A percentile compares a stretch with the other conserved stretches of the same genome.
phyloP scores from a whole-genome alignment of 2,113 vertebrate species.

The Cryptotis parvus region DNA sequence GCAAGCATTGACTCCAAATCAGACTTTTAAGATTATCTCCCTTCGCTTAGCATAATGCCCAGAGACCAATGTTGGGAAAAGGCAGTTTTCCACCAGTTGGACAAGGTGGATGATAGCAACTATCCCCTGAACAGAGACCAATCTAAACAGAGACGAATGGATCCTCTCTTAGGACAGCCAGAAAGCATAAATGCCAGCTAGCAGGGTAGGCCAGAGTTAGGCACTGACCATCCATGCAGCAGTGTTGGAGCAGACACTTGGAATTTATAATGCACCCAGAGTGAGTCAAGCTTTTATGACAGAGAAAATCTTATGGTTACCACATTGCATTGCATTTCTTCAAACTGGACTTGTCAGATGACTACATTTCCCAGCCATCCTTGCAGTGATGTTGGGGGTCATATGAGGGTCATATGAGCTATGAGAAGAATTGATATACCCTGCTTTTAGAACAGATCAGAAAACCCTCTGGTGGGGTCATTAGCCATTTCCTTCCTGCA shows the following conservation, averaged over 20 bases:
- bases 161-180: not conserved
- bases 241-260: not conserved
- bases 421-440: not conserved
- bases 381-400: not conserved
- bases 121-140: not conserved
- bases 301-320: not conserved
- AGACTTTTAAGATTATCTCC: not conserved
- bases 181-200: not conserved
- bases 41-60: not conserved
- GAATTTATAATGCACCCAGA: not conserved
- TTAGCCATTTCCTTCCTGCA: not conserved
- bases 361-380: conserved; percentile 19
- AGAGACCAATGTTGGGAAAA: not conserved
- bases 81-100: not conserved
- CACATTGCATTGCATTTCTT: not conserved
- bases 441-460: not conserved
- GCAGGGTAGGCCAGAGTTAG: not conserved
- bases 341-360: not conserved
- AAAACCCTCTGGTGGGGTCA: not conserved
- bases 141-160: not conserved
- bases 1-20: not conserved
- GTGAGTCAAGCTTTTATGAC: conserved; percentile 18
- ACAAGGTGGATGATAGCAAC: not conserved
- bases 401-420: not conserved
- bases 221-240: not conserved